Conservation (phyloP, 2,888 invertebrate species). For the Drosophila falleni region DNA sequence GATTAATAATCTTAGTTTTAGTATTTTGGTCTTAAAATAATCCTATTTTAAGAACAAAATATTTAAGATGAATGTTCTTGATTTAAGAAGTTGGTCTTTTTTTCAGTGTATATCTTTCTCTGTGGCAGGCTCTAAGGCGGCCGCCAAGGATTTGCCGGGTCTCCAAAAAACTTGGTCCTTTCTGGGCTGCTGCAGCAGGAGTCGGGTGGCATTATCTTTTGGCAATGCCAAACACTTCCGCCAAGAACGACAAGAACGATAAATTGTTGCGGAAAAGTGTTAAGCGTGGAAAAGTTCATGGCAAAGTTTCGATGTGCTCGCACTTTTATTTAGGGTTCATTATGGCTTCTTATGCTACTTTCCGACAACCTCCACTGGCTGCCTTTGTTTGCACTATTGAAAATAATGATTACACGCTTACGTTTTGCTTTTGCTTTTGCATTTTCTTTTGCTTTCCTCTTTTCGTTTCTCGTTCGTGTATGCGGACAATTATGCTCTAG, state of each 20-base stretch:
- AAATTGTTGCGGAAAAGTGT: constrained; percentile 78
- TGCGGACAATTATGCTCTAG: constrained; percentile 59
- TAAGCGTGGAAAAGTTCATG: constrained; percentile 75
- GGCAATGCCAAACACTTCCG: constrained; percentile 78
- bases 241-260: constrained; percentile 70
- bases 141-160: constrained; percentile 63
- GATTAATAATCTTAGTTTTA: too few relatives aligned
- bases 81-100: too few relatives aligned
- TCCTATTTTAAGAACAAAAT: too few relatives aligned
- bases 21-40: too few relatives aligned
- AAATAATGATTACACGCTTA: constrained; percentile 76
- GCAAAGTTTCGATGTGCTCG: constrained; percentile 67
- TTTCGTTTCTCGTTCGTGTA: constrained; percentile 19
- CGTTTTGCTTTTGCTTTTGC: constrained; percentile 48
- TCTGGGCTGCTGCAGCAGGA: constrained; percentile 31
- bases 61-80: too few relatives aligned
- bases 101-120: constrained; percentile 4
- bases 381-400: constrained; percentile 58
- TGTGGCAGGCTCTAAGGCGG: constrained; percentile 45
- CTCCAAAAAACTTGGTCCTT: constrained; percentile 70
- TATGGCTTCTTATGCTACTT: constrained; percentile 62
- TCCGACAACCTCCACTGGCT: constrained; percentile 1
- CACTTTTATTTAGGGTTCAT: constrained; percentile 77
- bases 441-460: not conserved
- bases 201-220: constrained; percentile 61